Evolutionary conservation across 53 echinoderm and acorn worm genomes (phyloP).

Genomic region (Patiria pectinifera): DNA sequence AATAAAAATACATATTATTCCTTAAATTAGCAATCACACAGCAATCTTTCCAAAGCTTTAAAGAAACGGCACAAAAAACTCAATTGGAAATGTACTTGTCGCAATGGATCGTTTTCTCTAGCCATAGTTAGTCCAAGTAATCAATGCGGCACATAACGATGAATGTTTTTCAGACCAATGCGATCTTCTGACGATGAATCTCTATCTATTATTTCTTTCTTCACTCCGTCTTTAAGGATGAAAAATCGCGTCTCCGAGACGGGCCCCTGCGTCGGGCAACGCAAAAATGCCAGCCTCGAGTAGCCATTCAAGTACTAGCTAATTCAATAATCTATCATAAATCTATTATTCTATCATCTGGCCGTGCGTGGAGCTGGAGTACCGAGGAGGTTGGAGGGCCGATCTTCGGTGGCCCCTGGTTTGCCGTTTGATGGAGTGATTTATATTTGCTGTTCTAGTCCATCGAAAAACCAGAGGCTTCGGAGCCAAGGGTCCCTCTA

Average conservation of each 20-base stretch:
- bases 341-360: conserved; percentile 53
- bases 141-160: not conserved
- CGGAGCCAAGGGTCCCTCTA: not conserved
- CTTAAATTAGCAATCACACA: too few species aligned
- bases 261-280: not conserved
- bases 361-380: conserved; percentile 3
- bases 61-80: too few species aligned
- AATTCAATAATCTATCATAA: conserved; percentile 53
- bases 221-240: not conserved
- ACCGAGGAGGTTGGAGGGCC: not conserved
- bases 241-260: not conserved
- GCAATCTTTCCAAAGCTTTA: too few species aligned
- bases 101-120: too few species aligned
- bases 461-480: conserved; percentile 3
- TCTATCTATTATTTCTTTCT: not conserved
- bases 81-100: too few species aligned
- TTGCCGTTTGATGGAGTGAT: conserved; percentile 13
- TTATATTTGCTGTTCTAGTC: conserved; percentile 19
- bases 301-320: not conserved
- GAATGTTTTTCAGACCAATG: not conserved
- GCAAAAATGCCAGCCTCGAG: conserved; percentile 3
- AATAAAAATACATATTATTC: too few species aligned
- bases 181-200: not conserved
- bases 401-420: not conserved
- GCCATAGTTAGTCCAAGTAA: too few species aligned